These are phyloP conservation scores for Aegotheles bennettii DNA, from an alignment of 2,113 vertebrate genomes.

Conservation along the genomic window DNA sequence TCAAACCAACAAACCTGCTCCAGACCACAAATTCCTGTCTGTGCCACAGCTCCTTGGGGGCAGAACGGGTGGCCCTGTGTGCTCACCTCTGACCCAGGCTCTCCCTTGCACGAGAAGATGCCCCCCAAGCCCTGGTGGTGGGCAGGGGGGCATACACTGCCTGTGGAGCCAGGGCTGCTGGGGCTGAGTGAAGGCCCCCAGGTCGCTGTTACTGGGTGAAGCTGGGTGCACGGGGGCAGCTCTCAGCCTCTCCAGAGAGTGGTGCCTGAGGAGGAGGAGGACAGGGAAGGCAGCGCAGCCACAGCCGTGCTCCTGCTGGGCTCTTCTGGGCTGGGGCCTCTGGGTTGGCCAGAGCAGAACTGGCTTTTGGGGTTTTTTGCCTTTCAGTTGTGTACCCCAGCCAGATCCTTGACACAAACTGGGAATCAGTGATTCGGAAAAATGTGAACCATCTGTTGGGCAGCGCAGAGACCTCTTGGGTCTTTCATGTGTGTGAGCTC, in stretches of 20 bases:
- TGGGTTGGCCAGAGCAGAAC: neutral
- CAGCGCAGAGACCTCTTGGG: neutral
- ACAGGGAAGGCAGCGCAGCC: neutral
- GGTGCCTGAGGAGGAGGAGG: neutral
- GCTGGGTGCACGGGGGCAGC: neutral
- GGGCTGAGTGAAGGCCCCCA: neutral
- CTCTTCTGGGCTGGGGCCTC: neutral
- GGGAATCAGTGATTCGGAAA: neutral
- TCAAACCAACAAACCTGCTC: fast-evolving
- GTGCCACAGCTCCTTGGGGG: neutral
- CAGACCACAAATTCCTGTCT: neutral
- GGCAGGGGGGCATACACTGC: neutral
- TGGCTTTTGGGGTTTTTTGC: neutral
- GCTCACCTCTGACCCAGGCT: neutral
- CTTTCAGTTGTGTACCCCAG: neutral
- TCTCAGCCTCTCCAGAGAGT: neutral
- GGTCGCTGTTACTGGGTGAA: neutral
- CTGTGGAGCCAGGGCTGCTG: fast-evolving
- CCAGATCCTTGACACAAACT: neutral
- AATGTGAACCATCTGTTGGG: neutral
- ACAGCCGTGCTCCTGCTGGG: neutral
- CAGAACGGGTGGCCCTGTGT: neutral
- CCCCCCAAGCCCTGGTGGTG: neutral
- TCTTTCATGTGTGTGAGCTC: neutral
- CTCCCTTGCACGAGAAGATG: neutral